These are phyloP conservation scores for Meles meles DNA, from an alignment of 2,113 vertebrate species.

Conservation along the genomic window DNA sequence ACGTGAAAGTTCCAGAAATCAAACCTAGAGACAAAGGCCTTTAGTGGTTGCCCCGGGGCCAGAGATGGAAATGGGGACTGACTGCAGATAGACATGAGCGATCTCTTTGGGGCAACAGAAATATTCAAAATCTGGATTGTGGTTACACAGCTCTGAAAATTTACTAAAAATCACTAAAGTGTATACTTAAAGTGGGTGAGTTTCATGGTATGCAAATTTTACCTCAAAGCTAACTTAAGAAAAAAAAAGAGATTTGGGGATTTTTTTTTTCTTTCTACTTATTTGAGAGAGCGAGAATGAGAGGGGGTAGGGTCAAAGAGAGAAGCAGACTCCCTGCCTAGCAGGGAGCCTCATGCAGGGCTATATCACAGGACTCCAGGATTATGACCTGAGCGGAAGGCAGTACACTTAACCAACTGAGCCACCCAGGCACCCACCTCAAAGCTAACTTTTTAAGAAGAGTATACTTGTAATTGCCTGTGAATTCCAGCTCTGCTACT, in stretches of 20 bases:
- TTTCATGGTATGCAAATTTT: neutral
- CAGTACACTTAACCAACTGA: neutral
- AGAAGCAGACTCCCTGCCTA: neutral
- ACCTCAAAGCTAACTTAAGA: neutral
- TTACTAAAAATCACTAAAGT: neutral
- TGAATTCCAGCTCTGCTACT: slow-evolving; percentile 4
- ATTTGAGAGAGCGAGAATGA: neutral
- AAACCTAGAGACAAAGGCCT: neutral
- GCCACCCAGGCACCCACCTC: neutral
- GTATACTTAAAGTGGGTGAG: neutral
- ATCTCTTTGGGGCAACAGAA: neutral
- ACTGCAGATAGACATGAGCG: neutral
- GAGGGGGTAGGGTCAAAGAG: neutral
- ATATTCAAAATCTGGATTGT: slow-evolving; percentile 14
- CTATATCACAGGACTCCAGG: neutral
- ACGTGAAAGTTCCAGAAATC: neutral
- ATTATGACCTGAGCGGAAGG: neutral
- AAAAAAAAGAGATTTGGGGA: neutral
- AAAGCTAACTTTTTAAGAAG: neutral
- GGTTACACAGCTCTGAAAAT: neutral
- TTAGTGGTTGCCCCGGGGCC: neutral
- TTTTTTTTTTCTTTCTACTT: neutral
- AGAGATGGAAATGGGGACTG: neutral
- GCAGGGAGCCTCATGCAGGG: neutral
- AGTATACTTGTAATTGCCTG: neutral